These are phyloP conservation scores for Netelia melanura DNA, from an alignment of 2,888 invertebrate species.

Conservation along the genomic window DNA sequence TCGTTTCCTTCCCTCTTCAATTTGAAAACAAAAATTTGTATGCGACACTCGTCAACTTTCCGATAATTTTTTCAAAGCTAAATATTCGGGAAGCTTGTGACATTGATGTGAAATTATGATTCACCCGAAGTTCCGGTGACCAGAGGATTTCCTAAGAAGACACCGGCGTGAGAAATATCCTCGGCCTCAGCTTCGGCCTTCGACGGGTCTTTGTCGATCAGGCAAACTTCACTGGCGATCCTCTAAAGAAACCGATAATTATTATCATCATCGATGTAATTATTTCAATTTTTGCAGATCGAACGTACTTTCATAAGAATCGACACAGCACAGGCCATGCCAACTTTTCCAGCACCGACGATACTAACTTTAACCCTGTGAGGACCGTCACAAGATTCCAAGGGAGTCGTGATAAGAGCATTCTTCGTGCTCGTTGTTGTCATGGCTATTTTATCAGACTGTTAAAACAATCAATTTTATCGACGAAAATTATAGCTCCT, in stretches of 20 bases:
- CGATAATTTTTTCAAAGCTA: slow-evolving; percentile 1
- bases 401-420: slow-evolving; percentile 78
- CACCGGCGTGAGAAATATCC: slow-evolving; percentile 87
- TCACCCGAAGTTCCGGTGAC: slow-evolving; percentile 83
- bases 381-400: slow-evolving; percentile 77
- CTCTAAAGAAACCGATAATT: slow-evolving; percentile 77
- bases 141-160: slow-evolving; percentile 85
- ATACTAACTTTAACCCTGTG: slow-evolving; percentile 79
- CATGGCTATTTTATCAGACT: slow-evolving; percentile 65
- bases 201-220: slow-evolving; percentile 86
- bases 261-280: slow-evolving; percentile 29
- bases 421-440: slow-evolving; percentile 79
- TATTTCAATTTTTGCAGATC: slow-evolving; percentile 8
- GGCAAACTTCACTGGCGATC: slow-evolving; percentile 86
- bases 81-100: neutral
- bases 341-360: slow-evolving; percentile 85
- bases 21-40: no score
- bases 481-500: no score
- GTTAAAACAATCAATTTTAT: slow-evolving; percentile 15
- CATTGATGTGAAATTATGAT: slow-evolving; percentile 6
- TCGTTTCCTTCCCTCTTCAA: slow-evolving; percentile 1
- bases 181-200: slow-evolving; percentile 87
- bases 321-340: slow-evolving; percentile 86
- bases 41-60: neutral
- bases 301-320: slow-evolving; percentile 85